These are phyloP conservation scores for Oegoconia quadripuncta DNA, from an alignment of 2,888 invertebrate species.

Conservation along the genomic window DNA sequence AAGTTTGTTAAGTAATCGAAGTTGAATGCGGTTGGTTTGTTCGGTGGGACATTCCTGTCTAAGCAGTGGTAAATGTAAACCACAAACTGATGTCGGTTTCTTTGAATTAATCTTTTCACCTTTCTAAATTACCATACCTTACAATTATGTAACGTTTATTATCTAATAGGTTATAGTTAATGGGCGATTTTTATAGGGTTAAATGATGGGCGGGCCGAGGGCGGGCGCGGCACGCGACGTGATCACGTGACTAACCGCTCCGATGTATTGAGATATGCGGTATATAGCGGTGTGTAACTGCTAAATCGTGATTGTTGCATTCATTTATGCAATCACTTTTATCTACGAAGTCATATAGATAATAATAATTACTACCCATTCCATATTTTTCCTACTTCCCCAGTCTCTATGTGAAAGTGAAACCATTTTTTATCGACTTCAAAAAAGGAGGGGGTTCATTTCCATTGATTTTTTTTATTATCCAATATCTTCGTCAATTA, in stretches of 20 bases:
- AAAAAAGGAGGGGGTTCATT: background rate
- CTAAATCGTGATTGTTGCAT: conserved; percentile 7
- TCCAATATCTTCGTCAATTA: too few relatives aligned
- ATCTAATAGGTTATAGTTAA: conserved; percentile 2
- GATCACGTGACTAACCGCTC: conserved; percentile 6
- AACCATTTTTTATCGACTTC: background rate
- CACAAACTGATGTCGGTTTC: conserved; percentile 4
- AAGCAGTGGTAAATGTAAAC: conserved; percentile 9
- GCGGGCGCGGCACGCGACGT: conserved; percentile 11
- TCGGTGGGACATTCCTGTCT: conserved; percentile 17
- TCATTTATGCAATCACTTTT: background rate
- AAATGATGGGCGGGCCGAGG: conserved; percentile 15
- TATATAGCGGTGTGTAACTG: conserved; percentile 5
- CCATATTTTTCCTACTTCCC: too few relatives aligned
- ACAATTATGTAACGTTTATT: conserved; percentile 2
- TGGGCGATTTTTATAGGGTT: background rate
- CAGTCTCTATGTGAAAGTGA: background rate
- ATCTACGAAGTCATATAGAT: too few relatives aligned
- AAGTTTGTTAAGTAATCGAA: conserved; percentile 18
- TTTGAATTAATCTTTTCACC: background rate
- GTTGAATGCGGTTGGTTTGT: conserved; percentile 38
- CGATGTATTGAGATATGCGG: background rate
- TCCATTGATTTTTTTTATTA: too few relatives aligned
- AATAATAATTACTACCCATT: too few relatives aligned
- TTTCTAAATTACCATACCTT: conserved; percentile 2